phyloP scores from a whole-genome alignment of 2,888 invertebrate genomes.

The Catocala fraxini region DNA sequence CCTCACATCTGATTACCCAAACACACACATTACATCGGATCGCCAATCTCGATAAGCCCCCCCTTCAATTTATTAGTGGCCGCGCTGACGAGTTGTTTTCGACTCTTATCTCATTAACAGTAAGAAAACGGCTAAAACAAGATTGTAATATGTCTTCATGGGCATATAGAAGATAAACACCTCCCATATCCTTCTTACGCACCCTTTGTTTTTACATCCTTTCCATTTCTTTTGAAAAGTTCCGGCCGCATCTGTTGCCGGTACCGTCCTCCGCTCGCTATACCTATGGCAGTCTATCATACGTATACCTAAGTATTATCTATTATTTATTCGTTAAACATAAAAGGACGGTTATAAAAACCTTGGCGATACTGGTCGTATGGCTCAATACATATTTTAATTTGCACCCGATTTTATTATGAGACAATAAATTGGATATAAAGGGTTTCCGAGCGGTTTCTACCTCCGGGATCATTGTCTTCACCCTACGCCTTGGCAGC shows the following conservation, averaged over 20 bases:
- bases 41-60: constrained; percentile 81
- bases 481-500: constrained; percentile 83
- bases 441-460: constrained; percentile 84
- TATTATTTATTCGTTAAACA: constrained; percentile 51
- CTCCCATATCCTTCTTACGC: constrained; percentile 33
- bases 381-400: constrained; percentile 80
- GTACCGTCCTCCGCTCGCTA: constrained; percentile 14
- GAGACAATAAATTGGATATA: constrained; percentile 85
- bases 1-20: constrained; percentile 83
- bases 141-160: constrained; percentile 44
- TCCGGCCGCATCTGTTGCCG: constrained; percentile 31
- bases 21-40: constrained; percentile 80
- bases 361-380: constrained; percentile 60
- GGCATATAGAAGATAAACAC: constrained; percentile 39
- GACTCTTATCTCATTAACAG: constrained; percentile 66
- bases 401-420: constrained; percentile 87
- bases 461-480: constrained; percentile 87
- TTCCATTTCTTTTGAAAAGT: constrained; percentile 26
- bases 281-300: constrained; percentile 24
- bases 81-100: constrained; percentile 74
- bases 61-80: constrained; percentile 76
- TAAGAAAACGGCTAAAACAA: constrained; percentile 50
- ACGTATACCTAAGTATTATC: constrained; percentile 44
- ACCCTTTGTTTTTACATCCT: constrained; percentile 37
- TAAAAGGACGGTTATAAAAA: constrained; percentile 59